Evolutionary conservation across 1,140 invertebrate species (phyloP), one percentile per base, ranked within the genome.

Genomic region (Polypedilum vanderplanki): DNA sequence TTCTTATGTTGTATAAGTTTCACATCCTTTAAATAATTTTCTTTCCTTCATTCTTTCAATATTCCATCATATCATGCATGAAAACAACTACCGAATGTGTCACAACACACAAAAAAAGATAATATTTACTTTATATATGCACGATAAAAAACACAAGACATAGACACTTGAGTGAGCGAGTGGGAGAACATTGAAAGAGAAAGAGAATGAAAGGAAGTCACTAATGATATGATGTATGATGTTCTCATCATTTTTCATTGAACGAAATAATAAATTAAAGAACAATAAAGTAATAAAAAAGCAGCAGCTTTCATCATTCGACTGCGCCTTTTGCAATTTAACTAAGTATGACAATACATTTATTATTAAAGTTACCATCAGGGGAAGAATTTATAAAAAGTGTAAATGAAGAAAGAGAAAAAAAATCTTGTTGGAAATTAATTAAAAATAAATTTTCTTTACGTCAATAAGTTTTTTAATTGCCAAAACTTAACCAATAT

Each of bases 241-340:
- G 65, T 70, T 70, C 65, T 70, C 65, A 70, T 70, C 65, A 70
- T 70, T 70, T 70, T 70, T 70, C 65, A 70, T 70, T 70, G 20
- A 70, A 67, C 15, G 41, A 67, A 70, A 75, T 75, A 75, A 76
- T 74, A 75, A 74, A 75, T 24, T 75, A 67, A 33, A 74, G 24
- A 76, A 73, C 22, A 76, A 67, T 17, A 65, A 40, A 64, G 73
- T 22, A 70, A 75, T 75, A 75, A 40, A 75, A 40, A 15, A 4
- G n/a, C 24, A 22, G 22, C 24, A 33, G 24, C 24, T 18, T 75
- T 46, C 67, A 73, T 70, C 20, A 33, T 33, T 22, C 74, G 40
- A 76, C 74, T 75, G 74, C 74, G 74, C 74, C 74, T 76, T 76
- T 67, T 75, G 74, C 73, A 5, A 33, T 5, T 33, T 33, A 1